Evolutionary conservation across 2,888 invertebrate species (phyloP).

Genomic region (Aromia moschata): DNA sequence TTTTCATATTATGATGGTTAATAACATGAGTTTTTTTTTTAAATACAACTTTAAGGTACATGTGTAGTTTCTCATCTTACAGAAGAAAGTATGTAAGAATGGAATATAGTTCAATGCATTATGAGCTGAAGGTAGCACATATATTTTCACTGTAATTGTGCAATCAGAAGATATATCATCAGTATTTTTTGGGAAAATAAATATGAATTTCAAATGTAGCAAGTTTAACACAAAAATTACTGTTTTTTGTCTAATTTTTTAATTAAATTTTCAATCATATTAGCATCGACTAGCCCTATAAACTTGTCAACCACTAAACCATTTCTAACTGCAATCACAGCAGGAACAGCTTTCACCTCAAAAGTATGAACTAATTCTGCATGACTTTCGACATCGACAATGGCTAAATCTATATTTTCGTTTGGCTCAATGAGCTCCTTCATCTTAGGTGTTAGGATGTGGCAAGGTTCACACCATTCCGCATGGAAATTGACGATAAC

Average conservation of each 20-base stretch:
- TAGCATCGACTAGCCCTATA: slow-evolving; percentile 83
- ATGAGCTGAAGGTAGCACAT: no score
- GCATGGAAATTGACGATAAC: slow-evolving; percentile 93
- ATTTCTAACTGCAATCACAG: slow-evolving; percentile 82
- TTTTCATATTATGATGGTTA: no score
- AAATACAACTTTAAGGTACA: no score
- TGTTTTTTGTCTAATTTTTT: slow-evolving; percentile 65
- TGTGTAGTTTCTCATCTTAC: no score
- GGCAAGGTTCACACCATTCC: slow-evolving; percentile 92
- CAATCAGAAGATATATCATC: no score
- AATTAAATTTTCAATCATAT: slow-evolving; percentile 82
- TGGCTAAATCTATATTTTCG: slow-evolving; percentile 78
- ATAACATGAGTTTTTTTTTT: no score
- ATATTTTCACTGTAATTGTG: no score
- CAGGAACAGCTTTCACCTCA: slow-evolving; percentile 85
- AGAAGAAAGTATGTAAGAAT: no score
- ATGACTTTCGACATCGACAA: slow-evolving; percentile 84
- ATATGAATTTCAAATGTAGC: neutral
- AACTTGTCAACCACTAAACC: slow-evolving; percentile 88
- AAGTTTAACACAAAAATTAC: slow-evolving; percentile 28
- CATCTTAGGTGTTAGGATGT: slow-evolving; percentile 85
- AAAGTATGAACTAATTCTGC: slow-evolving; percentile 84
- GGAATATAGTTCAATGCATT: no score
- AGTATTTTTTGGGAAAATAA: no score
- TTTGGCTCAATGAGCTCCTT: slow-evolving; percentile 78